phyloP scores from a whole-genome alignment of 1,140 invertebrate species.

The Papilio polytes region DNA sequence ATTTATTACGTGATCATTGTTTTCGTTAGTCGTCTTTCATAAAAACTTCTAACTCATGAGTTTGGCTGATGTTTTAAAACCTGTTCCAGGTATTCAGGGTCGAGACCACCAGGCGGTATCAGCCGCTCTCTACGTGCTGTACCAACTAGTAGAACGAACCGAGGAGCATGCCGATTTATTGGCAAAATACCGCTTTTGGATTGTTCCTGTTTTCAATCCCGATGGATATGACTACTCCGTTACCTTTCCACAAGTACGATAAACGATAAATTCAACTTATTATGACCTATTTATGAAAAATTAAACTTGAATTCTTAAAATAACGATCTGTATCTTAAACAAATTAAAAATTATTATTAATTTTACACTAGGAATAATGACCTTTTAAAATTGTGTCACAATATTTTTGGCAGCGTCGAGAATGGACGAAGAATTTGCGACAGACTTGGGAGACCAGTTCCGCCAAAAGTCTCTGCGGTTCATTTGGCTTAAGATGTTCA shows the following conservation, averaged over 20 bases:
- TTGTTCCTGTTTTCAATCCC: constrained; percentile 89
- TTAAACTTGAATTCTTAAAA: too few species aligned
- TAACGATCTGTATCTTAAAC: too few species aligned
- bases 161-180: constrained; percentile 66
- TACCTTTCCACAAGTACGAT: constrained; percentile 71
- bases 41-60: neutral
- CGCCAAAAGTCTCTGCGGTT: constrained; percentile 60
- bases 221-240: constrained; percentile 89
- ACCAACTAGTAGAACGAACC: constrained; percentile 71
- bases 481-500: constrained; percentile 63
- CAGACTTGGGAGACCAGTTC: constrained; percentile 71
- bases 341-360: neutral
- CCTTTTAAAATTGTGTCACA: too few species aligned
- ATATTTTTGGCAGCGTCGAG: constrained; percentile 54
- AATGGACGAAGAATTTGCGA: constrained; percentile 75
- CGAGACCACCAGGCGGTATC: constrained; percentile 75
- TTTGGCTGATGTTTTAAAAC: constrained; percentile 8
- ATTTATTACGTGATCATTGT: too few species aligned
- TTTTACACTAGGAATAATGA: neutral
- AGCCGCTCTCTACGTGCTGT: constrained; percentile 68
- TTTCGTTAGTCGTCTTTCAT: too few species aligned
- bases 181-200: constrained; percentile 71
- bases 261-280: neutral
- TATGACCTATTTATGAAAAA: too few species aligned
- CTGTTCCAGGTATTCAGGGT: constrained; percentile 70